Evolutionary conservation across 2,113 vertebrate species (phyloP), one percentile per base, ranked within the genome.

Genomic region (Alethe diademata): DNA sequence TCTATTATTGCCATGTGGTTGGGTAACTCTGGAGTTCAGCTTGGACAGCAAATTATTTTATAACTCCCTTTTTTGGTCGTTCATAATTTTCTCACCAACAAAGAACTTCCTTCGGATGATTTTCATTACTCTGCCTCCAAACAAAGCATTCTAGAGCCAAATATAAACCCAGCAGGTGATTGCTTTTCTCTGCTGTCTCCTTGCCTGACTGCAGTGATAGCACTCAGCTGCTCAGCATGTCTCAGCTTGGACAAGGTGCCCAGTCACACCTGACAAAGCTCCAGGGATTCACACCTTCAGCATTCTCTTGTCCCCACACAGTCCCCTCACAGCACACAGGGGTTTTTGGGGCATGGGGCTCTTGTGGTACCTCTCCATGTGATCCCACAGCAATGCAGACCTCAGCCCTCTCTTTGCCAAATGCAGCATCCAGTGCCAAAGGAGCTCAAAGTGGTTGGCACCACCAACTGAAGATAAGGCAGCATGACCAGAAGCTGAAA

Each of bases 1-100:
- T 96, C 94, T 94, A 65, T 96, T 97, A 76, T 95, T 96, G 78
- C 40, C 64, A 28, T 61, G 75, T 67, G 79, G 85, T 57, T 96
- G 78, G 36, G 58, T 88, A 91, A 71, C 64, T 80, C 81, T 38
- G 38, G 71, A 79, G 78, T 90, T 88, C 91, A 96, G 65, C 76
- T 69, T 88, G 86, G 86, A 90, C 82, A 84, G 86, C 86, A 94
- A 23, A 51, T 86, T 81, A 86, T 88, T 96, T 97, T 88, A 92
- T 64, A 93, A 76, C 61, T 71, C 64, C 75, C 38, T 73, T 78
- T 73, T 95, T 92, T 6, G 36, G 28, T 80, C 35, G 43, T 47
- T 96, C 38, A 24, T 91, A 70, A 78, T 86, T 92, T 96, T 96
- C 74, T 94, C 78, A 67, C 67, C 92, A 94, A 71, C 86, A 91